Evolutionary conservation across 2,888 invertebrate species (phyloP), one percentile per base, ranked within the genome.

Genomic region (Mythimna impura): DNA sequence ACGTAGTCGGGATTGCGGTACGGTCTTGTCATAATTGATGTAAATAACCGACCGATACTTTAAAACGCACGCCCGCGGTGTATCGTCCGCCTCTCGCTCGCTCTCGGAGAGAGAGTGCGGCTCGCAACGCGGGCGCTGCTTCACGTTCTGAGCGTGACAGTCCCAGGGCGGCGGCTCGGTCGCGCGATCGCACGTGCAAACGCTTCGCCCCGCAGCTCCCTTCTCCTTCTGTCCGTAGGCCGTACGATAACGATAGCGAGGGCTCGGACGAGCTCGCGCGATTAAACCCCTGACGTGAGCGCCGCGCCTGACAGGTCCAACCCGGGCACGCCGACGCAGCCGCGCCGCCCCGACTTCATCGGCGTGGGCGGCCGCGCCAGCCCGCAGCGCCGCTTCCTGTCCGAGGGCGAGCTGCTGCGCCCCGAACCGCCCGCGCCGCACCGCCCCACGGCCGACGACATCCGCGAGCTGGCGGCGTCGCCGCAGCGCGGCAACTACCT

Each of bases 261-360:
- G 94, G 94, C 94, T 94, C 95, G 92, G 96, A 96, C 95, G 96
- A 96, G 95, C 94, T 95, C 94, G 94, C 95, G 94, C 95, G 96
- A 93, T 94, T 96, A 95, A 89, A 96, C 95, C 96, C 96, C 94
- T 96, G 96, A 96, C 95, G 94, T 91, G 93, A 90, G 92, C 93
- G 94, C 93, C 92, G 93, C 93, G 93, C 96, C 90, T 83, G 86
- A 94, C 97, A 98, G 98, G 97, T 98, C 98, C 88, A 98, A 98
- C 96, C 99, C 98, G 89, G 98, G 98, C 93, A 98, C 98, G 90
- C 99, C 99, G 89, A 98, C 98, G 90, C 98, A 98, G 97, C 98
- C 98, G 88, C 97, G 98, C 90, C 97, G 98, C 86, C 98, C 98
- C 75, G 98, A 98, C 96, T 98, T 98, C 96, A 98, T 98, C 93